Conservation (phyloP, 1,140 invertebrate species). For the Cryptotermes secundus region DNA sequence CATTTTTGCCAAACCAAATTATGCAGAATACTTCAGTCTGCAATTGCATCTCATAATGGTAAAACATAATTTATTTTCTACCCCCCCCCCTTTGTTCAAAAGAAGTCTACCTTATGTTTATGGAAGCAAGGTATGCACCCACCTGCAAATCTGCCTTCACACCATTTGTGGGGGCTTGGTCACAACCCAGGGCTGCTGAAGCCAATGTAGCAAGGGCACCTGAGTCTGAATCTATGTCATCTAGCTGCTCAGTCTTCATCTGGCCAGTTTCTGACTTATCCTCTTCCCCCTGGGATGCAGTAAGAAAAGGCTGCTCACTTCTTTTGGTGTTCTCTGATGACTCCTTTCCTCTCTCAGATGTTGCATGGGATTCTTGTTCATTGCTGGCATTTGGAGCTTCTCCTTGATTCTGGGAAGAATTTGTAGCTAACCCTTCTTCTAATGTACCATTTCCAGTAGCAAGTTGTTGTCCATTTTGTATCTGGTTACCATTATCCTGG, state of each 20-base stretch:
- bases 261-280: conserved; percentile 35
- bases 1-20: not conserved
- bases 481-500: not conserved
- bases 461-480: not conserved
- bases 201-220: conserved; percentile 73
- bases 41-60: not conserved
- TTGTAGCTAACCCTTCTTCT: not conserved
- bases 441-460: not conserved
- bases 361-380: not conserved
- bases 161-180: conserved; percentile 42
- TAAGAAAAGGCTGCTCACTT: not conserved
- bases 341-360: not conserved
- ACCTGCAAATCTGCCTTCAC: conserved; percentile 40
- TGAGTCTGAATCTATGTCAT: conserved; percentile 40
- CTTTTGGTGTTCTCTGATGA: not conserved
- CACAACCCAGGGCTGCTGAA: conserved; percentile 65
- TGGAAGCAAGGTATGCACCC: not conserved
- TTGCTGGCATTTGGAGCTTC: not conserved
- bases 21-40: not conserved
- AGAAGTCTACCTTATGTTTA: too few relatives aligned
- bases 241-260: not conserved
- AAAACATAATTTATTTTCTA: not conserved
- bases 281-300: not conserved
- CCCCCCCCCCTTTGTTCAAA: too few relatives aligned
- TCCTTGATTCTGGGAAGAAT: not conserved